phyloP scores from a whole-genome alignment of 2,797 vertebrate genomes.

The Enteromius trimaculatus region DNA sequence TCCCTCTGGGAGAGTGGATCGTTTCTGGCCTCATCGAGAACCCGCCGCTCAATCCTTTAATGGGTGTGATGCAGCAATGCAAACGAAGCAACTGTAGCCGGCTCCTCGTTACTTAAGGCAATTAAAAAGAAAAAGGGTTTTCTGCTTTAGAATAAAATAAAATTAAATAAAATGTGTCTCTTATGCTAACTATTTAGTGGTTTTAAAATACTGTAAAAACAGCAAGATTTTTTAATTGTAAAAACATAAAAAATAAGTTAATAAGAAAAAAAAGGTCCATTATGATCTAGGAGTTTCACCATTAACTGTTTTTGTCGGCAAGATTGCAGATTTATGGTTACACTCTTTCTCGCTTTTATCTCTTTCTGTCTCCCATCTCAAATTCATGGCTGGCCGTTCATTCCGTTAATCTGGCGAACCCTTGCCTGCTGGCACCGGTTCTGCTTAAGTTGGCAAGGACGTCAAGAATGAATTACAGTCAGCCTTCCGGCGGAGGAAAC shows the following conservation, averaged over 20 bases:
- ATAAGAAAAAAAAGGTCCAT: constrained; percentile 53
- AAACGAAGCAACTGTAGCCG: constrained; percentile 29
- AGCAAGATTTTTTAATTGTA: background rate
- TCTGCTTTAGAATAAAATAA: background rate
- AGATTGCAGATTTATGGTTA: constrained; percentile 37
- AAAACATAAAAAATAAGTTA: too few relatives aligned
- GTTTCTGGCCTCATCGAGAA: constrained; percentile 31
- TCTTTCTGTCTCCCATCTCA: constrained; percentile 45
- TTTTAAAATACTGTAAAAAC: background rate
- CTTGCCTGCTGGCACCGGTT: constrained; percentile 51
- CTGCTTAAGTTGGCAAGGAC: constrained; percentile 51
- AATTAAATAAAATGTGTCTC: background rate
- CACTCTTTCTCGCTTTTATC: constrained; percentile 46
- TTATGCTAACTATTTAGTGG: background rate
- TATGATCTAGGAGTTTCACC: constrained; percentile 62
- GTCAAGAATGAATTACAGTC: constrained; percentile 43
- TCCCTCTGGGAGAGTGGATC: constrained; percentile 6
- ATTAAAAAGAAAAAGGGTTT: constrained; percentile 19
- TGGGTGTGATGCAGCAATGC: constrained; percentile 36
- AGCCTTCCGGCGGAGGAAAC: constrained; percentile 26
- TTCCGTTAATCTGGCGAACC: constrained; percentile 63
- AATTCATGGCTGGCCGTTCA: constrained; percentile 43
- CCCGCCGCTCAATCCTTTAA: constrained; percentile 57
- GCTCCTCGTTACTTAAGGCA: constrained; percentile 46
- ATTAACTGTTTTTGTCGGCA: constrained; percentile 26